Percentiles rank a stretch among this genome's conserved stretches.
Conservation (phyloP, 2,797 vertebrate genomes). For the Eulemur coronatus region DNA sequence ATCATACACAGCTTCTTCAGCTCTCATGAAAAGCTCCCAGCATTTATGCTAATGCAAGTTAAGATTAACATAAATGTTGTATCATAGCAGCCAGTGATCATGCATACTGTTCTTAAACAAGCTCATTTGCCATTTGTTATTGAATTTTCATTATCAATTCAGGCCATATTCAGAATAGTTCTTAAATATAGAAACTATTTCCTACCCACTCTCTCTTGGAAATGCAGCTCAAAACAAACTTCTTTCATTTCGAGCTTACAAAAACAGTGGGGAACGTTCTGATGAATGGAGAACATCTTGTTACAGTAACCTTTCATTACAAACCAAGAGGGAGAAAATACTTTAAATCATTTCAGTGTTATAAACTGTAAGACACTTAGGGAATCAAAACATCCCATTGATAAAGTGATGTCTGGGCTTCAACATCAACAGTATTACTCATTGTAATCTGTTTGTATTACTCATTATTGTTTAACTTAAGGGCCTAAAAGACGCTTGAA, state of each 20-base stretch:
- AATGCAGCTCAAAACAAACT: conserved; percentile 39
- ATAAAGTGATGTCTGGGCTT: neutral
- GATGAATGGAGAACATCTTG: conserved; percentile 61
- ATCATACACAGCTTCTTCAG: neutral
- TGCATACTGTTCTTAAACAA: conserved; percentile 12
- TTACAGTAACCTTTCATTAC: conserved; percentile 33
- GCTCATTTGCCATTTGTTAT: conserved; percentile 10
- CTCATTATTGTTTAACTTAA: conserved; percentile 15
- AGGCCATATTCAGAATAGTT: conserved; percentile 52
- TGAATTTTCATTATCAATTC: conserved; percentile 46
- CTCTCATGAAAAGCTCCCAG: neutral
- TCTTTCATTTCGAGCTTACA: conserved; percentile 31
- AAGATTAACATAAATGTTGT: conserved; percentile 10
- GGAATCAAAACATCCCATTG: conserved; percentile 9
- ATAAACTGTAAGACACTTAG: neutral
- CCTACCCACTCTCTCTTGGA: neutral
- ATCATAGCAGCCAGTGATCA: neutral
- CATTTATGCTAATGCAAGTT: conserved; percentile 44
- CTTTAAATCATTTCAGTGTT: conserved; percentile 25
- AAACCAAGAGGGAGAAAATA: neutral
- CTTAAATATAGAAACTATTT: conserved; percentile 59
- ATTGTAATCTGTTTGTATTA: conserved; percentile 15
- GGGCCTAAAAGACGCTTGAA: neutral
- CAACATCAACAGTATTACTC: neutral
- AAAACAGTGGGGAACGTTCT: conserved; percentile 29